Evolutionary conservation across 2,888 invertebrate species (phyloP).

Genomic region (Drosophila engyochracea): DNA sequence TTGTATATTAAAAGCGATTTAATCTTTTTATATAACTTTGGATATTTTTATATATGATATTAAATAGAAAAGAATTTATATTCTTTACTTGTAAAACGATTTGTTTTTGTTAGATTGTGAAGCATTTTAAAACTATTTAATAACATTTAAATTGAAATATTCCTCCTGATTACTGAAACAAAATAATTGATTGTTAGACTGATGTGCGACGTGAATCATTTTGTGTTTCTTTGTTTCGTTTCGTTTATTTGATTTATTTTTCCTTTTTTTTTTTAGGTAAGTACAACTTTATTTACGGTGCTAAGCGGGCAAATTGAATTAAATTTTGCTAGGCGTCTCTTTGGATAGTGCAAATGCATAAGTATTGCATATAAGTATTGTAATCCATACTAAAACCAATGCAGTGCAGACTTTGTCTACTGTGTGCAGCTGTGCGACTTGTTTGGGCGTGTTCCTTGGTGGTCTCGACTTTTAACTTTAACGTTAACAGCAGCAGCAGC

Average conservation of each 20-base stretch:
- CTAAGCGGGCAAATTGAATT: conserved; percentile 67
- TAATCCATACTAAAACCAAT: conserved; percentile 12
- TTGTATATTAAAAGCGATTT: neutral
- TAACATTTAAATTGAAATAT: neutral
- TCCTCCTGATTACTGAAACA: neutral
- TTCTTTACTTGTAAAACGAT: neutral
- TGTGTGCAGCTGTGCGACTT: conserved; percentile 71
- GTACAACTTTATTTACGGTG: conserved; percentile 16
- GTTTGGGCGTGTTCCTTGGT: conserved; percentile 77
- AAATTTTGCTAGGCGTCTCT: conserved; percentile 41
- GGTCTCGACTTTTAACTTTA: conserved; percentile 57
- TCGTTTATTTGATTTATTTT: too few relatives aligned
- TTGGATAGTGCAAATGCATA: conserved; percentile 6
- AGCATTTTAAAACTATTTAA: neutral
- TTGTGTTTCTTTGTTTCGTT: neutral
- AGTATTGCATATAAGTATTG: conserved; percentile 10
- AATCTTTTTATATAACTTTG: neutral
- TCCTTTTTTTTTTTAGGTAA: neutral
- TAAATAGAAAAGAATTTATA: neutral
- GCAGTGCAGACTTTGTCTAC: conserved; percentile 39
- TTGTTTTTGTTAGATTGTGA: neutral
- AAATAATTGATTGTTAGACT: too few relatives aligned
- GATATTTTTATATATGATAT: neutral
- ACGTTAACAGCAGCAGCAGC: neutral
- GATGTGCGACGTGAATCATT: neutral